Conservation (phyloP, 2,888 invertebrate species). For the Polydrusus pterygomalis region DNA sequence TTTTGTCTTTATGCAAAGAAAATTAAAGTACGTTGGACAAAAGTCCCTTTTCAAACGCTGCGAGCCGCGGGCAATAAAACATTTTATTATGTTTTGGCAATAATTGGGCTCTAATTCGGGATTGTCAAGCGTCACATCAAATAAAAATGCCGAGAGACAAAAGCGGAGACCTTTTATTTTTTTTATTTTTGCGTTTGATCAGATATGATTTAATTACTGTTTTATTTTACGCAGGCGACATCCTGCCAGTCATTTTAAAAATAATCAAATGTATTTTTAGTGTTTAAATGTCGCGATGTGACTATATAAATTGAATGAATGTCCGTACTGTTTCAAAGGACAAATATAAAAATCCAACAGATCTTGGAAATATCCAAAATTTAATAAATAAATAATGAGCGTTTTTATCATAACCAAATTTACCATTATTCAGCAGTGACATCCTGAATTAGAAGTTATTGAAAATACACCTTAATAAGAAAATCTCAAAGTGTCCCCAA, state of each 20-base stretch:
- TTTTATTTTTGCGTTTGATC: conserved; percentile 23
- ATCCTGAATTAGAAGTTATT: too few relatives aligned
- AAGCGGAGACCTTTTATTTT: conserved; percentile 16
- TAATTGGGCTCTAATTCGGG: conserved; percentile 43
- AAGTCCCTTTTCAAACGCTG: conserved; percentile 26
- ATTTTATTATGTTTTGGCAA: conserved; percentile 49
- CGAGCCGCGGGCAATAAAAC: conserved; percentile 26
- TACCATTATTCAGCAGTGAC: too few relatives aligned
- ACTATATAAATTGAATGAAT: too few relatives aligned
- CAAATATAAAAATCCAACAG: too few relatives aligned
- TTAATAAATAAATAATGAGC: too few relatives aligned
- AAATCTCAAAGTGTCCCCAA: too few relatives aligned
- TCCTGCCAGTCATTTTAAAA: conserved; percentile 4
- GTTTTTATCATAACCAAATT: too few relatives aligned
- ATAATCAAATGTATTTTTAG: not conserved
- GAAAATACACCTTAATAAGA: too few relatives aligned
- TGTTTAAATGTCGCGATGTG: too few relatives aligned
- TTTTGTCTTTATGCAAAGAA: conserved; percentile 27
- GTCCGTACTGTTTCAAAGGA: too few relatives aligned
- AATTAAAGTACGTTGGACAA: conserved; percentile 31
- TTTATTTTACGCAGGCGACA: conserved; percentile 15
- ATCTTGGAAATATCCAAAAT: too few relatives aligned
- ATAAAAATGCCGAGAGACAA: conserved; percentile 34
- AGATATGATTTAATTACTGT: conserved; percentile 26
- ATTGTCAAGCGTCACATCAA: conserved; percentile 45